Conservation (phyloP, 1,140 invertebrate species). For the Panagrolaimus sp. region DNA sequence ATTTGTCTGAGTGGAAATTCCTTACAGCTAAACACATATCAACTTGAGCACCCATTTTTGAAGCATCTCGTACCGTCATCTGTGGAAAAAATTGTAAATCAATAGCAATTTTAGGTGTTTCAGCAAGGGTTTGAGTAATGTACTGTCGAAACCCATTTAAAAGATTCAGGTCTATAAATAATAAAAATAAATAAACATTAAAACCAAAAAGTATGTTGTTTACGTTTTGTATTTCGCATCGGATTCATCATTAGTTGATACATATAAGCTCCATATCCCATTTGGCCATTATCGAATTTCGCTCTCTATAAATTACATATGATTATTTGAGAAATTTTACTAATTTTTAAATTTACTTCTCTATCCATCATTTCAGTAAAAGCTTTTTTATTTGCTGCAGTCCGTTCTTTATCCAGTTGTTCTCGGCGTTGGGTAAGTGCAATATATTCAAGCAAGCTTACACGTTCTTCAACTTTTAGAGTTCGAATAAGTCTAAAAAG, state of each 20-base stretch:
- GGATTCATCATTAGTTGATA: conserved; percentile 9
- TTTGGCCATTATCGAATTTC: not conserved
- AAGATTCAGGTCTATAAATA: not conserved
- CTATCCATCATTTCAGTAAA: not conserved
- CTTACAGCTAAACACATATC: not conserved
- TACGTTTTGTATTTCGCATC: not conserved
- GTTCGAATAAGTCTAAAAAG: conserved; percentile 1
- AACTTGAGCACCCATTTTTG: conserved; percentile 13
- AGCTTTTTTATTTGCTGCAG: not conserved
- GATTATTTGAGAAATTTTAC: not conserved
- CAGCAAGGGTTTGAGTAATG: not conserved
- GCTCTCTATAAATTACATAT: not conserved
- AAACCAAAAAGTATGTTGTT: not conserved
- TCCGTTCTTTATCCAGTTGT: not conserved
- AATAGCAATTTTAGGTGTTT: not conserved
- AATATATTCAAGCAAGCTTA: not conserved
- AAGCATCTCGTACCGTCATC: not conserved
- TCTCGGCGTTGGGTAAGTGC: not conserved
- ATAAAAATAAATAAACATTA: not conserved
- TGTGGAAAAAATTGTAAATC: conserved; percentile 3
- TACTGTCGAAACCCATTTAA: not conserved
- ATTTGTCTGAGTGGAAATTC: not conserved
- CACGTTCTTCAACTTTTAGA: not conserved
- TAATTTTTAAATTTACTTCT: not conserved
- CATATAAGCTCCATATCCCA: not conserved